Base-by-base conservation (phyloP, 2,888 invertebrate genomes). In the Drosophila subquinaria region DNA sequence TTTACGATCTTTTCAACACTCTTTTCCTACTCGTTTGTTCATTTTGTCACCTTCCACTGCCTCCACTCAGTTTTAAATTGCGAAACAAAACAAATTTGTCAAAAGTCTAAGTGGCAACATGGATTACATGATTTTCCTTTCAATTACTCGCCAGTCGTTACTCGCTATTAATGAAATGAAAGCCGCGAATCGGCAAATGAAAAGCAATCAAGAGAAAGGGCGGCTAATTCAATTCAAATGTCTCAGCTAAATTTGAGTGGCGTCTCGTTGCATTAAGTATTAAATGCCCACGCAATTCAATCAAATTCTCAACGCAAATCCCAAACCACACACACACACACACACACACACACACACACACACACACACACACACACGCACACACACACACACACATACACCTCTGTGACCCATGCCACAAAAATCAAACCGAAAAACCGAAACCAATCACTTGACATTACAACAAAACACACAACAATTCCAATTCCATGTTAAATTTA, bases 371-470 rank as follows among this genome's bases (percentile, higher is more conserved):
- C 15, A 30, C 15, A 20, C 36, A 50, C 15, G 1, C 38, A 47
- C 17, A 40, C n/a, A 47, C 20, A 10, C 15, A 23, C 47, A 17
- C 33, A 17, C 33, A 3, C 15, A 30, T 9, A 40, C n/a, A 47
- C 20, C 27, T 36, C 11, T 23, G 47, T 27, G 23, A 27, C 36
- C 43, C 56, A 43, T 23, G 11, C 17, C 42, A 48, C 59, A 23
- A 62, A 55, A 63, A 48, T 48, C 36, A 62, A 53, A 45, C 42
- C 64, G 17, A 40, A 59, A 52, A 59, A 64, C 73, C 73, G 52
- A 72, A 82, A 85, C 82, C 88, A 82, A 85, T 88, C 88, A 82
- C 82, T 88, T 85, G 82, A 72, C 86, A 77, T 80, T 75, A 81
- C 87, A 72, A 8, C 6, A 27, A 27, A 38, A 3, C 36, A 43